These are phyloP conservation scores for Oscheius sp. DNA, from an alignment of 2,888 invertebrate genomes.

Conservation along the genomic window DNA sequence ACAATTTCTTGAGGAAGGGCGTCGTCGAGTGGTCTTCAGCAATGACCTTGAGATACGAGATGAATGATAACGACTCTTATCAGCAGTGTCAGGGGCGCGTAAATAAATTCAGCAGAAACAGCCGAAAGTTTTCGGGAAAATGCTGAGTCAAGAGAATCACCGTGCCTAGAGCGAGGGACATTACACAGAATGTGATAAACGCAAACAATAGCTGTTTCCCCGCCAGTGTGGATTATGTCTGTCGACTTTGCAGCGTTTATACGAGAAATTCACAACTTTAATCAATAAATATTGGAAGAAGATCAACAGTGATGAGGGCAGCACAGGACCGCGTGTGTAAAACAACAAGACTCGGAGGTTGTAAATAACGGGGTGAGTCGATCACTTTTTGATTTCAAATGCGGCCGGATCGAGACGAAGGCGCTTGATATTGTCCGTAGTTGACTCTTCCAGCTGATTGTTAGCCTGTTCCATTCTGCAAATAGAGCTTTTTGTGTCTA, in stretches of 20 bases:
- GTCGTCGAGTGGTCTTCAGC: too few relatives aligned
- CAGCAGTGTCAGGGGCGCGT: too few relatives aligned
- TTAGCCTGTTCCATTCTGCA: slow-evolving; percentile 63
- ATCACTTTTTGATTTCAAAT: not conserved
- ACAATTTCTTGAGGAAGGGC: too few relatives aligned
- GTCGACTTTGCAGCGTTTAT: not conserved
- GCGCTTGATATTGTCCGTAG: slow-evolving; percentile 41
- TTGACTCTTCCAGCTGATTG: slow-evolving; percentile 50
- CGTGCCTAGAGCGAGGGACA: too few relatives aligned
- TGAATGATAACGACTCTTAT: too few relatives aligned
- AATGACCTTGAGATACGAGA: too few relatives aligned
- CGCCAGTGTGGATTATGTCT: too few relatives aligned
- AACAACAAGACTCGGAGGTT: not conserved
- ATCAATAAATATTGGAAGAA: not conserved
- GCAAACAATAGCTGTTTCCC: not conserved
- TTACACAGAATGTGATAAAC: slow-evolving; percentile 1
- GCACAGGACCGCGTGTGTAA: not conserved
- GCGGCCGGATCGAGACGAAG: slow-evolving; percentile 39
- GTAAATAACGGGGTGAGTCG: not conserved
- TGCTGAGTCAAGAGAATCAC: too few relatives aligned
- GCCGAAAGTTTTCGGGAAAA: too few relatives aligned
- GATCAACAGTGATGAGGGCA: not conserved
- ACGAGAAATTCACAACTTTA: not conserved
- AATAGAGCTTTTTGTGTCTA: not conserved
- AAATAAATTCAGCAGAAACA: too few relatives aligned